Evolutionary conservation across 2,888 invertebrate species (phyloP), one percentile per base, ranked within the genome.

Genomic region (Caenorhabditis sp.): DNA sequence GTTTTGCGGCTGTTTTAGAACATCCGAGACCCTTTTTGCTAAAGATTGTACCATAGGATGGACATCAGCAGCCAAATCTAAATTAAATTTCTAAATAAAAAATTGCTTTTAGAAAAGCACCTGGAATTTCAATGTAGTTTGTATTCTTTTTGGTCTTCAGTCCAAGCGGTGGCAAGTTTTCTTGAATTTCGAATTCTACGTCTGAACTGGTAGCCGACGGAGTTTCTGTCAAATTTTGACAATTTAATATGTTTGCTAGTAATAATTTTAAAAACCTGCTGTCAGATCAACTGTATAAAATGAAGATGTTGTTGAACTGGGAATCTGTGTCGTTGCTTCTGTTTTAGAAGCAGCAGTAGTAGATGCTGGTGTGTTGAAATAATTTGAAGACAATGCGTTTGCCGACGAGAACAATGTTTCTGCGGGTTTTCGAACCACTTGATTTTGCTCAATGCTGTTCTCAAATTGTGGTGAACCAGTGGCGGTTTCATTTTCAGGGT

Each of bases 271-370:
- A n/a, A n/a, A n/a, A 81, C 81, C 81, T 5, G 77, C 82, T 2
- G 77, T 69, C 0, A 82, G 44, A 56, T 82, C 77, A n/a, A 82
- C 82, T 8, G 82, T 82, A 37, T 68, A 82, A 26, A 82, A 72
- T 13, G 20, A 20, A 2, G 67, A 32, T 15, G 82, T 82, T 13
- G 76, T 81, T 2, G 55, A 32, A 26, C 55, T 55, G 2, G 64
- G 55, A 18, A n/a, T 11, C 1, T 5, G 1, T 22, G 72, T 55
- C 15, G 51, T 65, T 15, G 56, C 24, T 20, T 44, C n/a, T 1
- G 26, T 37, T 15, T 40, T 61, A 35, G 53, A 37, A 37, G 53
- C 61, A 11, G 0, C 6, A n/a, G 0, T 5, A 13, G 0, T 28
- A 20, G 58, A 24, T 13, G 62, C 22, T 35, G 26, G 37, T 9